Base-by-base conservation (phyloP, 2,797 vertebrate genomes). In the Hafferia zeledoni region DNA sequence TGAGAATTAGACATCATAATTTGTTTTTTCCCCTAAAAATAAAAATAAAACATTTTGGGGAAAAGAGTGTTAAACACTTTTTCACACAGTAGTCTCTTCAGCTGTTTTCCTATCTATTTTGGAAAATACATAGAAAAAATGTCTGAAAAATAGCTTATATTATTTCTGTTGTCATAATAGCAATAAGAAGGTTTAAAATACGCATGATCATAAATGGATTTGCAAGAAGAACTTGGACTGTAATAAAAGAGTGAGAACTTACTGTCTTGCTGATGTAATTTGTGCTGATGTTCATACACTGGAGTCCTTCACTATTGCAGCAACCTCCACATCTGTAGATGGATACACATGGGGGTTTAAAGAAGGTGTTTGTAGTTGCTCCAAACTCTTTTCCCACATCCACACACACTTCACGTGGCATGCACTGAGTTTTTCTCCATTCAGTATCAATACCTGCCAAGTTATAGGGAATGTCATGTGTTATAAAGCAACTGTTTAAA, bases 271-370 rank as follows among this genome's bases (percentile, higher is more conserved):
- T 99, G 98, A 99, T 97, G 97, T 99, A 99, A 91, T 98, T 98
- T 88, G 99, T 99, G 98, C 99, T 99, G 98, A 98, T 98, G 98
- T 99, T 99, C 98, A 98, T 98, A 96, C 99, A 99, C 92, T 99
- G 99, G 93, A 98, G 98, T 95, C 99, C 99, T 98, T 99, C 99
- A 35, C 99, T 99, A 98, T 99, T 99, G 97, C 99, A 99, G 98
- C 99, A 99, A 94, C 99, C 99, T 97, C 99, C 99, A 99, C 99
- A 99, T 99, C 99, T 99, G 98, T 99, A 99, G 98, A 99, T 98
- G 98, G 99, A 99, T 98, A 99, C 99, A 98, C 99, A 99, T 96
- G 99, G 99, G 87, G 99, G 99, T 98, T 99, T 99, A 98, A 99
- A 99, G 99, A 99, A 99, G 98, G 99, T 98, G 98, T 99, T 99